A percentile compares a stretch with the other conserved stretches of the same genome.
phyloP scores from a whole-genome alignment of 2,888 invertebrate species.

The Cheilosia urbana region DNA sequence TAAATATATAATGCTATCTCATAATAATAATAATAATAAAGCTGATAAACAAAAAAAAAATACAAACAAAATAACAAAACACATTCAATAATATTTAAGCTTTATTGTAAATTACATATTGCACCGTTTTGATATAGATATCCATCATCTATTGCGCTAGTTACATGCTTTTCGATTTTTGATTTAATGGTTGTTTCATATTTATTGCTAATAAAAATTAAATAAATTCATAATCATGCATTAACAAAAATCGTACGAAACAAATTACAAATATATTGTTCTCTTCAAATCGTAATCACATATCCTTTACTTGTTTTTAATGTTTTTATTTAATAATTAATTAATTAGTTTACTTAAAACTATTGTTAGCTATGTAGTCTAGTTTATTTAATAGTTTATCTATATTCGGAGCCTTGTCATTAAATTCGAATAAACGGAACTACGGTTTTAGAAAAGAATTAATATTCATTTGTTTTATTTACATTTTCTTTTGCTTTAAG shows the following conservation, averaged over 20 bases:
- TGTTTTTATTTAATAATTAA: slow-evolving; percentile 60
- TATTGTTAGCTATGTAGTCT: slow-evolving; percentile 66
- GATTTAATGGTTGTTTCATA: slow-evolving; percentile 32
- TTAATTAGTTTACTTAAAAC: slow-evolving; percentile 70
- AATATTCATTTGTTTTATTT: slow-evolving; percentile 14
- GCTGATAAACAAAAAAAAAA: slow-evolving; percentile 23
- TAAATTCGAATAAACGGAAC: slow-evolving; percentile 69
- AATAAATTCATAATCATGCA: slow-evolving; percentile 29
- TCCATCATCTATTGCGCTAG: slow-evolving; percentile 14
- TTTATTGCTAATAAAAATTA: slow-evolving; percentile 41
- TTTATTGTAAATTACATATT: slow-evolving; percentile 57
- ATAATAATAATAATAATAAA: slow-evolving; percentile 46
- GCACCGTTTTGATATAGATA: slow-evolving; percentile 54
- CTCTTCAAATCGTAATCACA: slow-evolving; percentile 64
- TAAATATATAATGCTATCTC: slow-evolving; percentile 56
- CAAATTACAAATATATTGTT: slow-evolving; percentile 53
- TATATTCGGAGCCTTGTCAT: slow-evolving; percentile 64
- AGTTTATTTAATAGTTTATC: slow-evolving; percentile 62
- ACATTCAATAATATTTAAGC: slow-evolving; percentile 11
- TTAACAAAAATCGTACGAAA: slow-evolving; percentile 34
- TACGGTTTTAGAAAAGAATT: slow-evolving; percentile 34
- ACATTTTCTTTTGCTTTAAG: slow-evolving; percentile 22
- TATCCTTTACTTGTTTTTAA: slow-evolving; percentile 62
- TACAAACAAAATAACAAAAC: slow-evolving; percentile 10
- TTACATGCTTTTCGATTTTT: slow-evolving; percentile 31